These are phyloP conservation scores for Pammene fasciana DNA, from an alignment of 2,888 invertebrate genomes.

Conservation along the genomic window DNA sequence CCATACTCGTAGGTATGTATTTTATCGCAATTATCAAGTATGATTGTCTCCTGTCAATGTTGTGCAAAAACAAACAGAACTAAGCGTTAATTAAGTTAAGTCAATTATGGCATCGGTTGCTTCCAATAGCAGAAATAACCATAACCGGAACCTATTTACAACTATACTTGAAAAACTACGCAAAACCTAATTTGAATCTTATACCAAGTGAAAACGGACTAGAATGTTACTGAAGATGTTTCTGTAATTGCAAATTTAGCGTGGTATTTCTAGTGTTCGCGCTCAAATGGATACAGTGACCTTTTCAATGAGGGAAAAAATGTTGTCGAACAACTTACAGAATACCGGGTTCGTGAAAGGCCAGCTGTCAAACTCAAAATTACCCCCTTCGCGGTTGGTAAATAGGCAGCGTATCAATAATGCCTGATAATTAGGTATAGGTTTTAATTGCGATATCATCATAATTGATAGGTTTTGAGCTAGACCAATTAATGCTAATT, in stretches of 20 bases:
- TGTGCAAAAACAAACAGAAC: conserved; percentile 53
- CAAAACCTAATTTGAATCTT: neutral
- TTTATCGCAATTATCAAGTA: conserved; percentile 43
- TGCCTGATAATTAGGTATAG: conserved; percentile 39
- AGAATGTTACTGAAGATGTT: neutral
- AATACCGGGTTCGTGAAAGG: conserved; percentile 65
- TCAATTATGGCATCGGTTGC: conserved; percentile 64
- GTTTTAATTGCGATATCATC: conserved; percentile 40
- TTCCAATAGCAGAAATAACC: conserved; percentile 50
- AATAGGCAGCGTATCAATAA: conserved; percentile 38
- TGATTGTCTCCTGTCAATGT: conserved; percentile 59
- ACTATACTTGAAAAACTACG: neutral
- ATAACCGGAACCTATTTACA: conserved; percentile 45
- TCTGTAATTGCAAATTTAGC: conserved; percentile 30
- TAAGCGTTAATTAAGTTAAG: conserved; percentile 68
- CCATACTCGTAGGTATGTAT: neutral
- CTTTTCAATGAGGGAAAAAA: conserved; percentile 65
- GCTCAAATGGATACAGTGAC: conserved; percentile 58
- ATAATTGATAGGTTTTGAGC: conserved; percentile 36
- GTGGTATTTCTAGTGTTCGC: conserved; percentile 46
- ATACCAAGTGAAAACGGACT: neutral
- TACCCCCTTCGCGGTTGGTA: conserved; percentile 27
- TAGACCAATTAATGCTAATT: conserved; percentile 34
- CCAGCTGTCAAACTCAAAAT: conserved; percentile 60
- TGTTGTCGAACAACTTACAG: conserved; percentile 53